phyloP scores from a whole-genome alignment of 23 tunicate species.

The Clavelina lepadiformis region DNA sequence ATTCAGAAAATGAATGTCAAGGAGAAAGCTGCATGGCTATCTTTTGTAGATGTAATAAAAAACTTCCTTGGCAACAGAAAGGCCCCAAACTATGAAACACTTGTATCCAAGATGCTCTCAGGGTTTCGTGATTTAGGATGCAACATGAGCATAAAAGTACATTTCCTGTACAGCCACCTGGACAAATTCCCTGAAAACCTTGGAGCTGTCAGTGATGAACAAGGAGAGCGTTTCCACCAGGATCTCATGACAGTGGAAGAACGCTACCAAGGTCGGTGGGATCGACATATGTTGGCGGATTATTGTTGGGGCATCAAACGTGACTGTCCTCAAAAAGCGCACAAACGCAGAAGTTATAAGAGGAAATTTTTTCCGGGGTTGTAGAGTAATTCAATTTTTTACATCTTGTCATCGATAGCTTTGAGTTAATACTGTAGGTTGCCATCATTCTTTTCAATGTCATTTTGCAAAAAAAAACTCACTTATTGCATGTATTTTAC shows the following conservation, averaged over 20 bases:
- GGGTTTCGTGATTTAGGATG: slow-evolving; percentile 20
- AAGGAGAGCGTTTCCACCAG: slow-evolving; percentile 9
- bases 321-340: slow-evolving; percentile 2
- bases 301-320: slow-evolving; percentile 19
- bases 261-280: slow-evolving; percentile 6
- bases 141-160: slow-evolving; percentile 22
- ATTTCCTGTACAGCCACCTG: slow-evolving; percentile 11
- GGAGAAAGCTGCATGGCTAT: slow-evolving; percentile 16
- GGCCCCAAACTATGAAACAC: slow-evolving; percentile 7
- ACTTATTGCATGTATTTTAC: too few relatives aligned
- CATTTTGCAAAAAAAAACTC: too few relatives aligned
- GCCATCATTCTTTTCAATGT: too few relatives aligned
- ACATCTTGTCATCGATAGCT: too few relatives aligned
- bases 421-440: too few relatives aligned
- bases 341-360: slow-evolving; percentile 11
- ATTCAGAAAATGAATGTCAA: slow-evolving; percentile 7
- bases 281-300: slow-evolving; percentile 3
- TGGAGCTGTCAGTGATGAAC: slow-evolving; percentile 11
- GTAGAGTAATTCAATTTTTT: too few relatives aligned
- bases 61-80: slow-evolving; percentile 19
- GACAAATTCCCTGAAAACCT: slow-evolving; percentile 4
- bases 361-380: slow-evolving; percentile 7
- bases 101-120: slow-evolving; percentile 17
- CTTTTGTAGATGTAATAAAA: slow-evolving; percentile 20
- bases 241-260: slow-evolving; percentile 7